Evolutionary conservation across 2,113 vertebrate genomes (phyloP), one percentile per base, ranked within the genome.

Genomic region (Caranx ignobilis): DNA sequence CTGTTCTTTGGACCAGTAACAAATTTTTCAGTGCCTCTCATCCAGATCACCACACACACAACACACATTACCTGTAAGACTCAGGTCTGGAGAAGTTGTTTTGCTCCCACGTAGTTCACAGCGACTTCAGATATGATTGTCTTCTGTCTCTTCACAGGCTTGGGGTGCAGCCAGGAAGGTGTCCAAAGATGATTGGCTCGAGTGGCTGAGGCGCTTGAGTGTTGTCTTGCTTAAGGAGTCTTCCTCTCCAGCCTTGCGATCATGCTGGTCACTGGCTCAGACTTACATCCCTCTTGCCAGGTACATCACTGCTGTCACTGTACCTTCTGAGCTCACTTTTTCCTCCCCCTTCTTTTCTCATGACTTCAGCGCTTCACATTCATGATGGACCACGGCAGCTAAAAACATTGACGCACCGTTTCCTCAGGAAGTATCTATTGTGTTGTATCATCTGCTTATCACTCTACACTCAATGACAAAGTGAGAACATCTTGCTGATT

Each of bases 121-220:
- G 4, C 68, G 55, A 39, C 4, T 34, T 68, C 13, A 75, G 52
- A 71, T 45, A 77, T 47, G 13, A n/a, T 50, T 66, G 15, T 31
- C 77, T 62, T 73, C n/a, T 87, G 45, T 89, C 85, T 88, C 43
- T 12, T 66, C 68, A 5, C 92, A 99, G 98, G 98, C 98, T 39
- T 99, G 98, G 98, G 98, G 98, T 75, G 98, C 98, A 0, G 97
- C 98, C 76, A 95, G 98, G 52, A 97, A 99, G 91, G 98, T 99
- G 84, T 99, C 98, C 89, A 99, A 99, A 90, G 98, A 99, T 26
- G 98, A 99, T 87, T 99, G 98, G 98, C 91, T 99, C 87, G 98
- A 99, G 62, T 99, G 98, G 98, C 93, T 99, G 73, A 93, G 98
- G 54, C 89, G 98, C 4, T 91, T 99, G 86, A 99, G 98, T 73